Percentiles rank a stretch among this genome's conserved stretches.
phyloP scores from a whole-genome alignment of 1,140 invertebrate genomes.

The Nixonia krombeini region DNA sequence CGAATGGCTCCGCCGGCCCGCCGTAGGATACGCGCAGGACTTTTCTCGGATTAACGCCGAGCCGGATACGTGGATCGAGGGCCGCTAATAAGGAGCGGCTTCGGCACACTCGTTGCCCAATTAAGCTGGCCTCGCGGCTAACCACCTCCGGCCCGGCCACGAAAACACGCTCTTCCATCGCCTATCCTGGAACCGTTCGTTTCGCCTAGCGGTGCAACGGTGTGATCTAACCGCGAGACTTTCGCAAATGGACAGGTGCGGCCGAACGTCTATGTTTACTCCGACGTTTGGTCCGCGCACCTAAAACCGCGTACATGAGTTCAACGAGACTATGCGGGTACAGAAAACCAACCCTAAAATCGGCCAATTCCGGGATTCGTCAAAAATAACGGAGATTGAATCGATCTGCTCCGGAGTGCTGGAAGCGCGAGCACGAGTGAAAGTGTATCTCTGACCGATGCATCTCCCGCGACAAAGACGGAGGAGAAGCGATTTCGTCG shows the following conservation, averaged over 20 bases:
- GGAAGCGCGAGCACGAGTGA: too few relatives aligned
- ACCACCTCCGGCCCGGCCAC: slow-evolving; percentile 59
- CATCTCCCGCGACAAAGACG: too few relatives aligned
- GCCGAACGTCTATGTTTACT: background rate
- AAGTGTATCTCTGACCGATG: too few relatives aligned
- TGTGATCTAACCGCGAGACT: slow-evolving; percentile 13
- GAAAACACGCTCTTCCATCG: slow-evolving; percentile 63
- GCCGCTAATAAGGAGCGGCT: slow-evolving; percentile 66
- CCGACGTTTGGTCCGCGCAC: too few relatives aligned
- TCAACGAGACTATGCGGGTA: too few relatives aligned
- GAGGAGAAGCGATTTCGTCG: slow-evolving; percentile 40
- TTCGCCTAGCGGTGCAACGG: slow-evolving; percentile 25
- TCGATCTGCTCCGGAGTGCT: too few relatives aligned
- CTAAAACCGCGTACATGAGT: too few relatives aligned
- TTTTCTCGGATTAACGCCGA: slow-evolving; percentile 69
- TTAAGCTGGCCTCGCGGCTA: slow-evolving; percentile 59
- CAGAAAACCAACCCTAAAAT: too few relatives aligned
- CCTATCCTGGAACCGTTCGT: slow-evolving; percentile 60
- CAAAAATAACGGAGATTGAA: too few relatives aligned
- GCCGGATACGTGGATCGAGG: slow-evolving; percentile 61
- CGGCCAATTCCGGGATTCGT: too few relatives aligned
- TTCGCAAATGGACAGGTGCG: slow-evolving; percentile 28
- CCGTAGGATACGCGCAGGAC: slow-evolving; percentile 68
- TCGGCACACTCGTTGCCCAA: slow-evolving; percentile 58
- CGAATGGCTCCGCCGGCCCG: slow-evolving; percentile 44